Evolutionary conservation across 2,113 vertebrate genomes (phyloP).

Genomic region (Lonchura striata): DNA sequence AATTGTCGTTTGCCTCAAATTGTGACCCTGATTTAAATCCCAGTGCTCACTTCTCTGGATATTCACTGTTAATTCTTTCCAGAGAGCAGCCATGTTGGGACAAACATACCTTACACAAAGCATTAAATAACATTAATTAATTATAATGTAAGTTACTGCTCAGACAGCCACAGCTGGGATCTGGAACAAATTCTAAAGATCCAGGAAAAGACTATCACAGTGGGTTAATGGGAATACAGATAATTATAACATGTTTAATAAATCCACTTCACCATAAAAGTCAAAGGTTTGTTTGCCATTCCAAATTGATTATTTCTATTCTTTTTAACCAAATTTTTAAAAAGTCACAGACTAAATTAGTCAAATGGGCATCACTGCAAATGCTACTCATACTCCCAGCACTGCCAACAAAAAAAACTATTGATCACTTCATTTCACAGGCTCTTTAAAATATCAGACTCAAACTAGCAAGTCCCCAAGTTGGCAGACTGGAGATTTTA

Average conservation of each 20-base stretch:
- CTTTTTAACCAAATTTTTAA: not conserved
- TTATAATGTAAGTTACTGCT: not conserved
- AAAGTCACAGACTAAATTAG: not conserved
- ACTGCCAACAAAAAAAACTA: not conserved
- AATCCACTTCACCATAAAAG: not conserved
- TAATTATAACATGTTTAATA: not conserved
- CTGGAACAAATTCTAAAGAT: not conserved
- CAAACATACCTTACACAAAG: no score
- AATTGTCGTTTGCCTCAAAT: not conserved
- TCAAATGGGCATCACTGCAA: not conserved
- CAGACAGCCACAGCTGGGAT: not conserved
- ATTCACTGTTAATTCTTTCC: not conserved
- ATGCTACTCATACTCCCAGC: no score
- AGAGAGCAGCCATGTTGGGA: not conserved
- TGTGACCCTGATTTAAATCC: not conserved
- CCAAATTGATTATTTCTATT: not conserved
- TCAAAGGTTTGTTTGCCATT: not conserved
- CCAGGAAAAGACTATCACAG: not conserved
- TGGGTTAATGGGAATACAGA: not conserved
- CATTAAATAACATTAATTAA: not conserved
- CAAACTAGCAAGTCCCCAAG: not conserved
- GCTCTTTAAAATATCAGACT: not conserved
- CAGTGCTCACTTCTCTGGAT: not conserved
- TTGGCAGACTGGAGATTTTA: not conserved
- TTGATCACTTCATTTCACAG: not conserved